phyloP scores from a whole-genome alignment of 2,113 vertebrate genomes.

The Talpa occidentalis region DNA sequence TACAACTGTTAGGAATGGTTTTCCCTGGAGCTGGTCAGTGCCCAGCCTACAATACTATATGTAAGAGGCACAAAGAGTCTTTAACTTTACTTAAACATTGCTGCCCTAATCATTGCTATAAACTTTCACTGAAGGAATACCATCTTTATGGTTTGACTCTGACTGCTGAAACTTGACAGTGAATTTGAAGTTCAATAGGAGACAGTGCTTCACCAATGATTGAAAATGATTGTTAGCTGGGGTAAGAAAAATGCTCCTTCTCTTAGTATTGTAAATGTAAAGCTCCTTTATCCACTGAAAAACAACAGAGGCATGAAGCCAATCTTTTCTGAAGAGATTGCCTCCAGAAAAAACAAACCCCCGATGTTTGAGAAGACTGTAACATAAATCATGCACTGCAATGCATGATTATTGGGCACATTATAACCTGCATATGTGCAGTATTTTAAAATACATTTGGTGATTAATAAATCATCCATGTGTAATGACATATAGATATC shows the following conservation, averaged over 20 bases:
- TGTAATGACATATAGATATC: constrained; percentile 65
- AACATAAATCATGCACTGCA: constrained; percentile 27
- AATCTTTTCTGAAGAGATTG: constrained; percentile 47
- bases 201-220: neutral
- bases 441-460: constrained; percentile 68
- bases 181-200: constrained; percentile 17
- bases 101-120: neutral
- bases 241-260: constrained; percentile 3
- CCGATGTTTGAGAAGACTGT: constrained; percentile 29
- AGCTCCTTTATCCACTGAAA: neutral
- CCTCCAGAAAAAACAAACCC: constrained; percentile 37
- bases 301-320: neutral
- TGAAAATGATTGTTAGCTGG: neutral
- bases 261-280: neutral
- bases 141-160: neutral
- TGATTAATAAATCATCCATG: constrained; percentile 67
- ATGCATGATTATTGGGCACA: constrained; percentile 35
- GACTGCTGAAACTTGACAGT: constrained; percentile 4
- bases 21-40: neutral
- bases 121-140: neutral
- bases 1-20: neutral
- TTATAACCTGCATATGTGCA: constrained; percentile 31
- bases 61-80: neutral
- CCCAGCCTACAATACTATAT: neutral
- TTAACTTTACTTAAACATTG: neutral